Conservation (phyloP, 2,113 vertebrate species). For the sheep (Ovis aries) region DNA sequence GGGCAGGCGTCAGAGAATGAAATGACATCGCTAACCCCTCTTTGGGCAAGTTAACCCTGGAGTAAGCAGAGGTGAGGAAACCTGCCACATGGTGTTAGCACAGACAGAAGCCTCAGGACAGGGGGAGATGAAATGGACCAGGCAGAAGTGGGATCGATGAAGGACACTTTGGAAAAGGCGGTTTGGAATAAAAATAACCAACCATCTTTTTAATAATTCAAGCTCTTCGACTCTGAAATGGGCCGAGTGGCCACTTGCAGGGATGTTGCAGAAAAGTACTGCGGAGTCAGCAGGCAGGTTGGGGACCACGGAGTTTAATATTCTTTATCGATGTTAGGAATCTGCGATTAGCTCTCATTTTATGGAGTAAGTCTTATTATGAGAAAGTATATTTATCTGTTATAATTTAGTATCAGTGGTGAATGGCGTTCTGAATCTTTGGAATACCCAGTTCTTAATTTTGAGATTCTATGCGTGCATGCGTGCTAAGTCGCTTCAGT, state of each 20-base stretch:
- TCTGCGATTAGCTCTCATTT: neutral
- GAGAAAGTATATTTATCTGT: neutral
- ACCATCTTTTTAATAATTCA: neutral
- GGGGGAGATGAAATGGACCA: neutral
- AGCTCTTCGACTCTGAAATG: neutral
- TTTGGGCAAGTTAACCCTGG: neutral
- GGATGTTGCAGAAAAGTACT: too few relatives aligned
- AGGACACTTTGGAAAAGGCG: neutral
- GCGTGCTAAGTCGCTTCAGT: neutral
- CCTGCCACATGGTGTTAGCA: fast-evolving
- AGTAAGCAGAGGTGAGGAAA: neutral
- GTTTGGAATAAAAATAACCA: neutral
- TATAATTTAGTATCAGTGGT: neutral
- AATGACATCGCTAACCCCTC: neutral
- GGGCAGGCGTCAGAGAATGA: neutral
- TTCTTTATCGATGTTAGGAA: neutral
- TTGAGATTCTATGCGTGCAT: neutral
- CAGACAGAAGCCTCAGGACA: neutral
- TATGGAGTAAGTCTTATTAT: neutral
- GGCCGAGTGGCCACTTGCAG: neutral
- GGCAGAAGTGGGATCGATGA: neutral
- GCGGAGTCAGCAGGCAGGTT: fast-evolving
- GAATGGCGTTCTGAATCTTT: too few relatives aligned
- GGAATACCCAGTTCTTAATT: neutral
- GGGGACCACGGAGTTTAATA: neutral